Conservation (phyloP, 2,888 invertebrate species). For the Heliconius sara region DNA sequence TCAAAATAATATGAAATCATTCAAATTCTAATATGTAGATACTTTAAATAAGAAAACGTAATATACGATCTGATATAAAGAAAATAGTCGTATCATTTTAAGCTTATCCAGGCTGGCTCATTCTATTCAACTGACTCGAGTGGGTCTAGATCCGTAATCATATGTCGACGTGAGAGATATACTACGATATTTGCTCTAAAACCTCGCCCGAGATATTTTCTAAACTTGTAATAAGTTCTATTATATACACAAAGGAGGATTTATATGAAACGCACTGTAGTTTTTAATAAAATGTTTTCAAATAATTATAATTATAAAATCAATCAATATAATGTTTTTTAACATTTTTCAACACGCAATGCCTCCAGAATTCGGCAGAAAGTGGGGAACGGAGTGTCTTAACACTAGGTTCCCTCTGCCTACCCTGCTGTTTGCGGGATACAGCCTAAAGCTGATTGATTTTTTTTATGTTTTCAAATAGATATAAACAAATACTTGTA, state of each 20-base stretch:
- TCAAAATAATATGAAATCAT: too few relatives aligned
- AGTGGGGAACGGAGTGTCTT: too few relatives aligned
- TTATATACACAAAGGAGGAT: slow-evolving; percentile 4
- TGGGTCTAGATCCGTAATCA: slow-evolving; percentile 37
- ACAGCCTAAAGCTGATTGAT: too few relatives aligned
- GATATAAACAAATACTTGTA: not conserved
- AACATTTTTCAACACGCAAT: too few relatives aligned
- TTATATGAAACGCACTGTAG: not conserved
- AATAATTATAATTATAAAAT: too few relatives aligned
- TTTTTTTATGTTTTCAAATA: not conserved
- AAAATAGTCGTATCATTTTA: slow-evolving; percentile 22
- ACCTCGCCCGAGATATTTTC: slow-evolving; percentile 20
- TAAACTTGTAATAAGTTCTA: slow-evolving; percentile 14
- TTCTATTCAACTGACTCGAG: slow-evolving; percentile 35
- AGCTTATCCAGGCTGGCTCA: slow-evolving; percentile 32
- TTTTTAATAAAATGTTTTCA: not conserved
- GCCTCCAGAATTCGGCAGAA: too few relatives aligned
- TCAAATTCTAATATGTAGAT: too few relatives aligned
- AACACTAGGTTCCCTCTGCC: too few relatives aligned
- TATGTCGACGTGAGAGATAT: slow-evolving; percentile 37
- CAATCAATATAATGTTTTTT: too few relatives aligned
- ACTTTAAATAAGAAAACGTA: not conserved
- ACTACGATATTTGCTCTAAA: slow-evolving; percentile 31
- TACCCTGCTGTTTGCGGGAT: too few relatives aligned
- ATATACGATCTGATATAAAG: slow-evolving; percentile 17